phyloP scores from a whole-genome alignment of 2,888 invertebrate genomes.

The Lutraria lutraria region DNA sequence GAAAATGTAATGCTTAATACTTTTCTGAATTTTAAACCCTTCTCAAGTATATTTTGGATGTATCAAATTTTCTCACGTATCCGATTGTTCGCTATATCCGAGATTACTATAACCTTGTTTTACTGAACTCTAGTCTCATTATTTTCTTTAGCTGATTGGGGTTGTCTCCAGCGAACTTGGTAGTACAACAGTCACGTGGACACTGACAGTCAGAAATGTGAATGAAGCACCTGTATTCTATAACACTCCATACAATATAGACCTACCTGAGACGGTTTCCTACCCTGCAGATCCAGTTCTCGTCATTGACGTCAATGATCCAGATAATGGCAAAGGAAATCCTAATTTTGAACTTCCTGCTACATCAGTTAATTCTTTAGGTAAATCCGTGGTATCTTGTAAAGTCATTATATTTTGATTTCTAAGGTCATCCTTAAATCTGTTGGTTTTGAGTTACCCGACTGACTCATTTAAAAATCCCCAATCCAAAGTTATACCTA shows the following conservation, averaged over 20 bases:
- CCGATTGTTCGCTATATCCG: too few relatives aligned
- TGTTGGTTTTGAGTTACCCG: too few relatives aligned
- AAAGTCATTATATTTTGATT: too few relatives aligned
- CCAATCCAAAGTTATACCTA: too few relatives aligned
- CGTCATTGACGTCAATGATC: slow-evolving; percentile 44
- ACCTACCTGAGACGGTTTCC: slow-evolving; percentile 28
- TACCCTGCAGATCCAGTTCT: slow-evolving; percentile 22
- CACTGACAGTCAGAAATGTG: slow-evolving; percentile 51
- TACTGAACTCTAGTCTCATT: neutral
- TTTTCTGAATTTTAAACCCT: too few relatives aligned
- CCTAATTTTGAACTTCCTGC: slow-evolving; percentile 39
- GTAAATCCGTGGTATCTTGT: neutral
- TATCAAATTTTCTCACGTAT: too few relatives aligned
- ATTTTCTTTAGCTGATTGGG: slow-evolving; percentile 53
- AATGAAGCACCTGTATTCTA: slow-evolving; percentile 64
- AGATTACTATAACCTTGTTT: too few relatives aligned
- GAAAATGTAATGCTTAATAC: too few relatives aligned
- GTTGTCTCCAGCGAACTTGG: slow-evolving; percentile 55
- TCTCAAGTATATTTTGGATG: too few relatives aligned
- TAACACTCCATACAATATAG: slow-evolving; percentile 34
- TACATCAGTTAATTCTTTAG: neutral
- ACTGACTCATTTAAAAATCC: too few relatives aligned
- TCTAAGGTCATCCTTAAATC: too few relatives aligned
- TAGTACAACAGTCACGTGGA: slow-evolving; percentile 49
- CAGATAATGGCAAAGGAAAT: slow-evolving; percentile 43